These are phyloP conservation scores for Piprites chloris DNA, from an alignment of 2,113 vertebrate species.

Conservation along the genomic window DNA sequence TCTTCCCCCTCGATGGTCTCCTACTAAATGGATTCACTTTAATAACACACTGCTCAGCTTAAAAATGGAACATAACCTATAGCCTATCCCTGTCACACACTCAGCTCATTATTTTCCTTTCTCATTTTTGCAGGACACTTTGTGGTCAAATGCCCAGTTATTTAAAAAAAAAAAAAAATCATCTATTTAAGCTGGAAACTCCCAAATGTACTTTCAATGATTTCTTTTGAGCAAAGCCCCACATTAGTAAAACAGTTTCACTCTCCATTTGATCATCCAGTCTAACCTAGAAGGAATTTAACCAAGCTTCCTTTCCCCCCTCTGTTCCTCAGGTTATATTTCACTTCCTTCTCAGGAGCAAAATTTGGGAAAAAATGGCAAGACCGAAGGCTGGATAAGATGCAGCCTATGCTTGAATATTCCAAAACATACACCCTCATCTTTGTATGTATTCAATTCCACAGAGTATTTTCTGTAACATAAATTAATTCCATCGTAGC, in stretches of 20 bases:
- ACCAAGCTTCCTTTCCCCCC: neutral
- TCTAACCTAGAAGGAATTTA: neutral
- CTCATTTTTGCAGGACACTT: neutral
- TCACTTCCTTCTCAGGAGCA: neutral
- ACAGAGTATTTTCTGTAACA: neutral
- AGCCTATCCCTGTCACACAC: neutral
- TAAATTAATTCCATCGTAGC: neutral
- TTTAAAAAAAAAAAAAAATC: neutral
- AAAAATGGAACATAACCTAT: neutral
- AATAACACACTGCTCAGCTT: fast-evolving
- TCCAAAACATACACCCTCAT: neutral
- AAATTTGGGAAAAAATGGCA: neutral
- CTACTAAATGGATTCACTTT: neutral
- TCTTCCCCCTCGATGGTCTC: neutral
- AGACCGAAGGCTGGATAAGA: neutral
- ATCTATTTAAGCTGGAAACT: neutral
- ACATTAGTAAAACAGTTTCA: neutral
- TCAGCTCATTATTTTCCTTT: neutral
- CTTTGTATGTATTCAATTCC: neutral
- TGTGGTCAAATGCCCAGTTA: neutral
- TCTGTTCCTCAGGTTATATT: neutral
- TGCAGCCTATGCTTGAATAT: neutral
- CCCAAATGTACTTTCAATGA: neutral
- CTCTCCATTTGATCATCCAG: neutral
- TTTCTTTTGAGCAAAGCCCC: neutral